Base-by-base conservation (phyloP, 2,113 vertebrate genomes). In the Epinephelus fuscoguttatus region DNA sequence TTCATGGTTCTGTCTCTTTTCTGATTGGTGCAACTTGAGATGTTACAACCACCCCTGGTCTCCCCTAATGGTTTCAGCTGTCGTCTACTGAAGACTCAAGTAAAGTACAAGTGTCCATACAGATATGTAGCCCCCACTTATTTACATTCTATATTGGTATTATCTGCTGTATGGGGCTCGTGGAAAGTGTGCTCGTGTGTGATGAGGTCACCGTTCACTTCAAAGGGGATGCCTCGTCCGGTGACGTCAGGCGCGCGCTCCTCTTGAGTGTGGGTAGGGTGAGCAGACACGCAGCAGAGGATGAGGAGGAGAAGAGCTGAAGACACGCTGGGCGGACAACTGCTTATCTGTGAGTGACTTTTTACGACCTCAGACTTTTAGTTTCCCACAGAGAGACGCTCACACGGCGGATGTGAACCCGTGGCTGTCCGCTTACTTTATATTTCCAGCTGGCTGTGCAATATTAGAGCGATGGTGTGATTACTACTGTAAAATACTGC, bases 211-310 rank as follows among this genome's bases (percentile, higher is more conserved):
- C 69, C 2, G 45, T 1, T 70, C 56, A 74, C 81, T 72, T 84
- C 88, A 81, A 67, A 84, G 52, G 85, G 90, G 86, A 89, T 88
- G 92, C 90, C 91, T 84, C 27, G 63, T 60, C 45, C 2, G 56
- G 81, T 95, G 95, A 95, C 94, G 94, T 93, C 87, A 80, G 57
- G 45, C 40, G 7, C 61, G 63, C 81, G 69, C 72, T 60, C 49
- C 85, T 14, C 21, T 18, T 18, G 17, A 42, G 52, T 7, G 62
- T 30, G 66, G 2, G 67, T 60, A 2, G 21, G 56, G 59, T 3
- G 27, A 12, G 27, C 45, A 1, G 45, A 82, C 59, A 53, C 37
- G 62, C 57, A 10, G 80, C 66, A 52, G 86, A 91, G 64, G 80
- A 85, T 80, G 85, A 85, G 33, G 82, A 84, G 82, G 78, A 80